Percentiles rank a stretch among this genome's conserved stretches.
Conservation (phyloP, 2,888 invertebrate genomes). For the Caprella mutica region DNA sequence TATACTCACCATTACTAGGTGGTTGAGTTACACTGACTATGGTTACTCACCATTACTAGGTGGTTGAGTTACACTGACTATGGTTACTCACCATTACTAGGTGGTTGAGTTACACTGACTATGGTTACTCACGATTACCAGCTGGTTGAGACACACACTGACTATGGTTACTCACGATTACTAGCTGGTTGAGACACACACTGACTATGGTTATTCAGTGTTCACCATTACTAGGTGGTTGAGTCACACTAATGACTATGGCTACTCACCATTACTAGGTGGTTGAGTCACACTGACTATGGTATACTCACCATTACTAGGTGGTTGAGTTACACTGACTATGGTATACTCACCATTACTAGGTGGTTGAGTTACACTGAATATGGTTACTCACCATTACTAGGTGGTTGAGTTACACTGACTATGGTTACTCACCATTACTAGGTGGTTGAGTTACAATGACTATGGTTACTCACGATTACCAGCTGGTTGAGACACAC, state of each 20-base stretch:
- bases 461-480: constrained; percentile 50
- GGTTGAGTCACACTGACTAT: constrained; percentile 55
- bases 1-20: background rate
- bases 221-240: constrained; percentile 25
- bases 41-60: background rate
- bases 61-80: background rate
- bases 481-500: constrained; percentile 42
- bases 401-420: constrained; percentile 47
- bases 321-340: constrained; percentile 52
- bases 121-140: background rate
- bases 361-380: constrained; percentile 49
- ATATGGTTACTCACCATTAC: constrained; percentile 48
- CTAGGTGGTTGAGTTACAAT: constrained; percentile 47
- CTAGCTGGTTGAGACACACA: constrained; percentile 43
- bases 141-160: no score
- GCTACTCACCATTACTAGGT: constrained; percentile 38
- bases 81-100: background rate
- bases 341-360: constrained; percentile 46
- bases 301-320: constrained; percentile 41
- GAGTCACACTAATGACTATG: constrained; percentile 60
- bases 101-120: constrained; percentile 8
- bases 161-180: constrained; percentile 16
- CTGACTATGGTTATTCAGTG: constrained; percentile 66
- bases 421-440: constrained; percentile 50
- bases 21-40: background rate